Evolutionary conservation across 2,113 vertebrate species (phyloP).

Genomic region (Vombatus ursinus): DNA sequence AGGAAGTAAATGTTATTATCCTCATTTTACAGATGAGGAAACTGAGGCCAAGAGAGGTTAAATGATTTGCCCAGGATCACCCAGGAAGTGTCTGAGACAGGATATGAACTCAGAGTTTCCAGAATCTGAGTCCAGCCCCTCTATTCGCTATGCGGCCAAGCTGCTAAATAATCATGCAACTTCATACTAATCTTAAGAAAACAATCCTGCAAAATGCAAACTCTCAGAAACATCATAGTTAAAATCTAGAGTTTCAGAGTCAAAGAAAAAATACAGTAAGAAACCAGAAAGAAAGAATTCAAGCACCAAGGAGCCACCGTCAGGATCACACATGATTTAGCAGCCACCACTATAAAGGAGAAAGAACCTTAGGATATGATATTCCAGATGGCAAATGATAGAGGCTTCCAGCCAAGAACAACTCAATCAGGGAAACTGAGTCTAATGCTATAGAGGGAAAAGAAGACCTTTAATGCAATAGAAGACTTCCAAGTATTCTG

Average conservation of each 20-base stretch:
- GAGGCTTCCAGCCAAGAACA: background rate
- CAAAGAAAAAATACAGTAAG: background rate
- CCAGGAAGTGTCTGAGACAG: background rate
- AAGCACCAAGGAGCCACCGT: background rate
- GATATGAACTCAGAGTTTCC: background rate
- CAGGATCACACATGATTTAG: background rate
- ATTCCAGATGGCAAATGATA: background rate
- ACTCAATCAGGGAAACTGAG: background rate
- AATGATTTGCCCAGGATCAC: background rate
- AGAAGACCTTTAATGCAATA: background rate
- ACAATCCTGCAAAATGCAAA: background rate
- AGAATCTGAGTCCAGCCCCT: background rate
- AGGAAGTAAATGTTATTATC: background rate
- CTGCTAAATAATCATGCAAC: background rate
- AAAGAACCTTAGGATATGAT: background rate
- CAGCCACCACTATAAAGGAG: background rate
- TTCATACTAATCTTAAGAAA: background rate
- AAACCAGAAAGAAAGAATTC: background rate
- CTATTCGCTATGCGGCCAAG: background rate
- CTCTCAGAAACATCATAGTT: background rate
- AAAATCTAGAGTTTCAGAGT: background rate
- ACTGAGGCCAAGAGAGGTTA: background rate
- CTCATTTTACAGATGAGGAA: background rate
- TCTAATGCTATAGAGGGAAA: background rate
- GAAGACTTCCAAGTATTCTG: background rate